Base-by-base conservation (phyloP, 1,140 invertebrate species). In the Zaprionus camerounensis region DNA sequence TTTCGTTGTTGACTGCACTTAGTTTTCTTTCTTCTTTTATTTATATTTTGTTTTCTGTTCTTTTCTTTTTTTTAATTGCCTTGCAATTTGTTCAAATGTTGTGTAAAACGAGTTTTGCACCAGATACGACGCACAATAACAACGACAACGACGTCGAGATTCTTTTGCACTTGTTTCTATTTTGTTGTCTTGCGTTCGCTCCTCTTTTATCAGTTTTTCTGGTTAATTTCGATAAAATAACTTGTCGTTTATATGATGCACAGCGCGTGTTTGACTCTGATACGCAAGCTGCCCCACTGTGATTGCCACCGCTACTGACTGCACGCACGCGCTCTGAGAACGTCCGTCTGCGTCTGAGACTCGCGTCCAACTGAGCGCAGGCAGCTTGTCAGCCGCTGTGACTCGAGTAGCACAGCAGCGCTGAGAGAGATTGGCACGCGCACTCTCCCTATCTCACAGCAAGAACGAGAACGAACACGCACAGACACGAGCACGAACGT, bases 321-420 rank as follows among this genome's bases (percentile, higher is more conserved):
- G 55, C 76, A 82, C 83, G 83, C 83, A 87, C 81, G 84, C 84
- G 78, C 73, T 66, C 56, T 71, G 20, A 26, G 5, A 26, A 85
- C 85, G 79, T 74, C 85, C 24, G 81, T 46, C 53, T 68, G 58
- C 53, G 57, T 58, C 76, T 72, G 51, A 61, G 67, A 44, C 34
- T 88, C 72, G 78, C 71, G 55, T 57, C 67, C 41, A 78, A 90
- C 80, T 88, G 79, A 90, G 11, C 49, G 58, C 28, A 59, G 49
- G 31, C 64, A 41, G 51, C 64, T 26, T 51, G 71, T 62, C 77
- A 63, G 64, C 17, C 51, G 24, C 63, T 34, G 44, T 73, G 75
- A 65, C 75, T 66, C 44, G 63, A 78, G 53, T 46, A 46, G 7
- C 26, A 51, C 22, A 62, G 44, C 20, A 74, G 64, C 76, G 22